These are phyloP conservation scores for Stenchaetothrips biformis DNA, from an alignment of 2,888 invertebrate genomes.

Conservation along the genomic window DNA sequence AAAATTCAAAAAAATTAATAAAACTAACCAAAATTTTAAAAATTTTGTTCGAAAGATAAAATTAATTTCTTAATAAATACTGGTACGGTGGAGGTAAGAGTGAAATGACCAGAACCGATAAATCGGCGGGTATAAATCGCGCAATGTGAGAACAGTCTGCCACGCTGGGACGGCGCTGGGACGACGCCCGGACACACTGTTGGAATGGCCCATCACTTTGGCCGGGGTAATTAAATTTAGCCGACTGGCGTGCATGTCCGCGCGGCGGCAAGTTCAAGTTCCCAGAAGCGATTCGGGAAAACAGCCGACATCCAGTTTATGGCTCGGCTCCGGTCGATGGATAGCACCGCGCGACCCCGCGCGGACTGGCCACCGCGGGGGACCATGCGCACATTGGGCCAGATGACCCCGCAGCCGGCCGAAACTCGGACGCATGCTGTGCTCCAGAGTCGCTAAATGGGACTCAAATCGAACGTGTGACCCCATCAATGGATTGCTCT, in stretches of 20 bases:
- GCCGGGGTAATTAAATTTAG: constrained; percentile 2
- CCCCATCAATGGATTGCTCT: too few species aligned
- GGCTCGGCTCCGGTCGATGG: background rate
- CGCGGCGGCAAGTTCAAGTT: background rate
- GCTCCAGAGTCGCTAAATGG: too few species aligned
- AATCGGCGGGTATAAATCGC: background rate
- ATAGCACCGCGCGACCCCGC: background rate
- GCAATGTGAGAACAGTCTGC: constrained; percentile 1
- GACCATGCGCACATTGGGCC: too few species aligned
- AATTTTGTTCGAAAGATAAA: too few species aligned
- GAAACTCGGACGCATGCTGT: background rate
- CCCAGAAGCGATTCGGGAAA: background rate
- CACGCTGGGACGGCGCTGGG: too few species aligned
- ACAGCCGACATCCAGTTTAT: constrained; percentile 10
- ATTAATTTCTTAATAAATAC: too few species aligned
- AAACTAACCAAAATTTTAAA: too few species aligned
- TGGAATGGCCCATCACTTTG: constrained; percentile 17
- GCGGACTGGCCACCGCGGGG: too few species aligned
- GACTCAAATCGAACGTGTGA: too few species aligned
- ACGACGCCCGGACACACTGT: background rate
- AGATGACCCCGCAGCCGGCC: too few species aligned
- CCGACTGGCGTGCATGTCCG: background rate
- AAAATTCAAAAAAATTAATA: too few species aligned
- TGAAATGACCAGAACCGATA: background rate
- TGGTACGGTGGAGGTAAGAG: too few species aligned